A percentile compares a stretch with the other conserved stretches of the same genome.
phyloP scores from a whole-genome alignment of 2,797 vertebrate genomes.

The Poeciliopsis infans region DNA sequence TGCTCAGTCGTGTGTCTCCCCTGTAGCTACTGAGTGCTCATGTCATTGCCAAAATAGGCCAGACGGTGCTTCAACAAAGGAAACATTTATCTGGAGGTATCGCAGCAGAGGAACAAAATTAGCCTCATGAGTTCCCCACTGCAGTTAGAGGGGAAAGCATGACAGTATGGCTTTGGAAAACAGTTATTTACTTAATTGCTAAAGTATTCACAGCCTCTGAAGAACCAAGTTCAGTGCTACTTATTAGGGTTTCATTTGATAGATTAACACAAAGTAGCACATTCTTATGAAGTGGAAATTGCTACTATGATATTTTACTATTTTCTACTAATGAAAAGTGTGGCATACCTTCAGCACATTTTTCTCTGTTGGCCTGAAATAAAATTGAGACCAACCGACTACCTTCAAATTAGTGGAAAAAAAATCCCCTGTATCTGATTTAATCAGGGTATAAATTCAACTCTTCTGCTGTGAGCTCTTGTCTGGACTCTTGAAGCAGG shows the following conservation, averaged over 20 bases:
- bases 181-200: neutral
- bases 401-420: neutral
- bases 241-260: neutral
- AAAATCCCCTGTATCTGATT: neutral
- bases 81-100: slow-evolving; percentile 71
- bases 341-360: neutral
- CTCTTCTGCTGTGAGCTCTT: neutral
- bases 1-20: slow-evolving; percentile 69
- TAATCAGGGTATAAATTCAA: neutral
- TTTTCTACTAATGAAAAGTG: neutral
- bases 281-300: neutral
- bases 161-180: slow-evolving; percentile 2
- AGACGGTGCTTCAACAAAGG: slow-evolving; percentile 74
- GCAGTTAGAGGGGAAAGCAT: slow-evolving; percentile 41
- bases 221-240: neutral
- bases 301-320: neutral
- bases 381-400: neutral
- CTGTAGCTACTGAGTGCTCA: slow-evolving; percentile 60
- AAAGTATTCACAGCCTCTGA: neutral
- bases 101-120: slow-evolving; percentile 59
- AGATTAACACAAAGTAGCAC: neutral
- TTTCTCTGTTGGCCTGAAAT: neutral
- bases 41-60: slow-evolving; percentile 79
- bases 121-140: slow-evolving; percentile 49
- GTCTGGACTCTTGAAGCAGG: neutral